Evolutionary conservation across 2,113 vertebrate species (phyloP).

Genomic region (Pseudolaguvia tuberculata): DNA sequence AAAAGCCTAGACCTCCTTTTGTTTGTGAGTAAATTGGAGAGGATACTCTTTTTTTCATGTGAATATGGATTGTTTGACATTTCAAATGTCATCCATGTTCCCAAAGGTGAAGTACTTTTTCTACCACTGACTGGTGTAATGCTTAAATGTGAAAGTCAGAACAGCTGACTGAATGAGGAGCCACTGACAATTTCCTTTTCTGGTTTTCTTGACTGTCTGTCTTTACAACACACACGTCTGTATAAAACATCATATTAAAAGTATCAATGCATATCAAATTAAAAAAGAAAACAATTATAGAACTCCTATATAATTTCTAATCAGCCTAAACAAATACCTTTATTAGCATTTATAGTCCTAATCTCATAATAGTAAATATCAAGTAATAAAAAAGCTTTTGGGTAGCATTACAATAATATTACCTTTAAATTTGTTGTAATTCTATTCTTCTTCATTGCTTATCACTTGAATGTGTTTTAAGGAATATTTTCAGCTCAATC

Average conservation of each 20-base stretch:
- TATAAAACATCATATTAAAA: neutral
- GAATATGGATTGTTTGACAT: constrained; percentile 36
- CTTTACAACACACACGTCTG: neutral
- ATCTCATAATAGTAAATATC: neutral
- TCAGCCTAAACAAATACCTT: neutral
- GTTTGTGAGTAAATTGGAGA: constrained; percentile 21
- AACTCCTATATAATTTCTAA: neutral
- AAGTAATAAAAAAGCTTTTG: neutral
- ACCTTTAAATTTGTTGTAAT: no score
- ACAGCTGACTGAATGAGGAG: constrained; percentile 7
- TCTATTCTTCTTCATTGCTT: no score
- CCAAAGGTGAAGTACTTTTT: constrained; percentile 12
- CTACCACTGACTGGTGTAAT: neutral
- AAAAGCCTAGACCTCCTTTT: neutral
- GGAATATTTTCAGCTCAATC: no score
- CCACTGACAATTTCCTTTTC: neutral
- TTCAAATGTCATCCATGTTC: constrained; percentile 28
- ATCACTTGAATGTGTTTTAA: no score
- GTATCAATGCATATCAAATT: neutral
- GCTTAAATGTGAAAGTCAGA: constrained; percentile 22
- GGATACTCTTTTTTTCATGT: neutral
- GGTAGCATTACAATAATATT: no score
- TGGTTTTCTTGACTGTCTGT: neutral
- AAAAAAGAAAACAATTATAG: neutral
- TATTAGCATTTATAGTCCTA: neutral